These are phyloP conservation scores for Anseranas semipalmata DNA, from an alignment of 2,113 vertebrate genomes.

Conservation along the genomic window DNA sequence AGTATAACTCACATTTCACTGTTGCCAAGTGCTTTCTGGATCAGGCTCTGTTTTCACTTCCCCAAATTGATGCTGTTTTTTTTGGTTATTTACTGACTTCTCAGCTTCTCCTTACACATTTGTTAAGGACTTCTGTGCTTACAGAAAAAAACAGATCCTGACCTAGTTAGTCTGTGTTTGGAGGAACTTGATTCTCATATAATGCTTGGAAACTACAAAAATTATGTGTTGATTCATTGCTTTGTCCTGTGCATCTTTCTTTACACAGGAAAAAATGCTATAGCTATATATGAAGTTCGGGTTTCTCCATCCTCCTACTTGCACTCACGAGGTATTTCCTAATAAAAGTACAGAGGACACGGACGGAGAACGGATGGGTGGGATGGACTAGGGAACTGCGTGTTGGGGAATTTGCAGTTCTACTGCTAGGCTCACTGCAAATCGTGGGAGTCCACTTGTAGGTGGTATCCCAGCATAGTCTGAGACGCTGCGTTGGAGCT, in stretches of 20 bases:
- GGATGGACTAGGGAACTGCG: neutral
- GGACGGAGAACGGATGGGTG: neutral
- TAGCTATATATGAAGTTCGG: no score
- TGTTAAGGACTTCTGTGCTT: neutral
- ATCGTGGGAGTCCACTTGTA: fast-evolving
- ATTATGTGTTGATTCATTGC: neutral
- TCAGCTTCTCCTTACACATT: neutral
- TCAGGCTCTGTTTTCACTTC: neutral
- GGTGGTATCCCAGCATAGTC: fast-evolving
- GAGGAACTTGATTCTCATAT: neutral
- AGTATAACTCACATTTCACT: neutral
- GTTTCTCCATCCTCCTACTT: neutral
- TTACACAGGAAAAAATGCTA: neutral
- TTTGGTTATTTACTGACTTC: neutral
- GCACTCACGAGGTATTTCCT: neutral
- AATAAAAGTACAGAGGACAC: neutral
- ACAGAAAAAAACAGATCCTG: neutral
- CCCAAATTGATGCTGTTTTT: neutral
- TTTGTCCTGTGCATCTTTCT: neutral
- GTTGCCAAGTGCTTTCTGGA: fast-evolving
- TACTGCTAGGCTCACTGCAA: fast-evolving
- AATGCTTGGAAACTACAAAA: neutral
- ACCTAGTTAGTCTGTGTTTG: neutral
- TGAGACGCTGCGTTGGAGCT: neutral
- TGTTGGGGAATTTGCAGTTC: neutral